A percentile compares a stretch with the other conserved stretches of the same genome.
Evolutionary conservation across 2,888 invertebrate genomes (phyloP).

Genomic region (Hoplodrina blanda): DNA sequence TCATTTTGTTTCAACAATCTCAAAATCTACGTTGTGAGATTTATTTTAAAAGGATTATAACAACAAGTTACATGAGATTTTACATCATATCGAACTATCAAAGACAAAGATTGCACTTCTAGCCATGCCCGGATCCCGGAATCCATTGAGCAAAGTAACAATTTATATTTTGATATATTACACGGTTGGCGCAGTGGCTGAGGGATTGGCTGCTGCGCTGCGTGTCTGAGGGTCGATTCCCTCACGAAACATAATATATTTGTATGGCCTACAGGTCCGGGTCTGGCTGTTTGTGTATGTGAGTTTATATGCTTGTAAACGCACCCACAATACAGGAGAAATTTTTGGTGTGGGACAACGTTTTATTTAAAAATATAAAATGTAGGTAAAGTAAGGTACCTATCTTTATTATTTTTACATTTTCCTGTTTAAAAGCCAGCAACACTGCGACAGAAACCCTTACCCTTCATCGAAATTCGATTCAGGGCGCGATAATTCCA

Average conservation of each 20-base stretch:
- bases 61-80: not conserved
- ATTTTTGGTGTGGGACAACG: too few species aligned
- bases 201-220: too few species aligned
- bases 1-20: constrained; percentile 1
- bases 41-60: not conserved
- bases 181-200: too few species aligned
- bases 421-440: constrained; percentile 5
- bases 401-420: constrained; percentile 4
- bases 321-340: too few species aligned
- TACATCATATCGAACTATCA: not conserved
- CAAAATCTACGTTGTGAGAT: not conserved
- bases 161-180: not conserved
- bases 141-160: not conserved
- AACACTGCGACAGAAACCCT: constrained; percentile 3
- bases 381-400: not conserved
- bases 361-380: too few species aligned
- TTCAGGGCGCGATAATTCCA: constrained; percentile 44
- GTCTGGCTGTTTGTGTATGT: too few species aligned
- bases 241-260: too few species aligned
- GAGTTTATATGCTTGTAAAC: too few species aligned
- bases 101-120: too few species aligned
- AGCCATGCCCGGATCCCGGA: not conserved
- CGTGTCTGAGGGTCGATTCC: too few species aligned
- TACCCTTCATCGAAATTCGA: constrained; percentile 49
- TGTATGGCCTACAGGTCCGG: too few species aligned